Percentiles rank a stretch among this genome's conserved stretches.
Conservation (phyloP, 2,888 invertebrate genomes). For the Cerceris ruficornis region DNA sequence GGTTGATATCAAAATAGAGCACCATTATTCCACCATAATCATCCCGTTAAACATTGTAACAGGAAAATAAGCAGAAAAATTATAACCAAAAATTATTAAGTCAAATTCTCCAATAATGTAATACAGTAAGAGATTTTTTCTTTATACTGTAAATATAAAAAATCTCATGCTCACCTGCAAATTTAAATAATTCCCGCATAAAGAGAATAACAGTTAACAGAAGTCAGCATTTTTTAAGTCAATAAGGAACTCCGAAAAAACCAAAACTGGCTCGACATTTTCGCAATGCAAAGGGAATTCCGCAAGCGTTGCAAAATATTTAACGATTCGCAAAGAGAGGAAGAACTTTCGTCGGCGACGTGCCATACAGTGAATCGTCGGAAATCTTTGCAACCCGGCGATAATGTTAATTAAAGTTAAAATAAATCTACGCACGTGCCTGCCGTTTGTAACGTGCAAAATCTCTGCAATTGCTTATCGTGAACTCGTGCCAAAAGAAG, state of each 20-base stretch:
- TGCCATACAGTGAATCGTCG: not conserved
- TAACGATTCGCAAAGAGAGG: not conserved
- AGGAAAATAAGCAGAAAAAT: too few relatives aligned
- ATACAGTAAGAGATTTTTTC: too few relatives aligned
- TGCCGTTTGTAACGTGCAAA: not conserved
- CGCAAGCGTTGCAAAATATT: not conserved
- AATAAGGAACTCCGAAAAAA: not conserved
- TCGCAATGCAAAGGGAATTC: not conserved
- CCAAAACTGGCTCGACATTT: too few relatives aligned
- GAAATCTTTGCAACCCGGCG: not conserved
- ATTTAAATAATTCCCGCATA: too few relatives aligned
- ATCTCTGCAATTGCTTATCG: not conserved
- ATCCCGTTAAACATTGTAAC: too few relatives aligned
- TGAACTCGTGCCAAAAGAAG: not conserved
- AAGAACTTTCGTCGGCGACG: not conserved
- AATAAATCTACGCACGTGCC: slow-evolving; percentile 1
- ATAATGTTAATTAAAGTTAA: slow-evolving; percentile 21
- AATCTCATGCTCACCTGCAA: too few relatives aligned
- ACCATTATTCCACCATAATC: too few relatives aligned
- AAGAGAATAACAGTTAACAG: too few relatives aligned
- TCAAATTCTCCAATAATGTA: too few relatives aligned
- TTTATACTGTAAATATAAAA: too few relatives aligned
- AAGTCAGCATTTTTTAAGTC: not conserved
- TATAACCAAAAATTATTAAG: too few relatives aligned
- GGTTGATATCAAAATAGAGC: too few relatives aligned